Conservation (phyloP, 2,797 vertebrate genomes). For the Urophycis tenuis region DNA sequence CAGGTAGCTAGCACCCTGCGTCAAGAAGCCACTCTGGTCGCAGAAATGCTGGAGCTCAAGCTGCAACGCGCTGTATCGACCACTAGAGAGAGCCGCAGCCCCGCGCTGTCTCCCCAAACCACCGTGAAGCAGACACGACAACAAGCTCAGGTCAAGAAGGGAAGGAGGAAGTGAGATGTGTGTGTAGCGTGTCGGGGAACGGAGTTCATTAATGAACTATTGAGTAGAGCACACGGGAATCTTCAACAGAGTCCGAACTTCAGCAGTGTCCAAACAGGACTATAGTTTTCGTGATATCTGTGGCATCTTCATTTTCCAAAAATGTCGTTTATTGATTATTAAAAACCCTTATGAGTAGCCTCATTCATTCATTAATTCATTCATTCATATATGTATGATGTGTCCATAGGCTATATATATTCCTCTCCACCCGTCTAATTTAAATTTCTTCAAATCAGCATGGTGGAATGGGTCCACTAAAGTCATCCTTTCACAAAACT, state of each 20-base stretch:
- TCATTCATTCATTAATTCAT: background rate
- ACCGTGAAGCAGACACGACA: background rate
- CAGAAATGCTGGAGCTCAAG: constrained; percentile 42
- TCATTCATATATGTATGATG: too few species aligned
- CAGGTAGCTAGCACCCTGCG: constrained; percentile 32
- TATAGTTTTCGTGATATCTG: background rate
- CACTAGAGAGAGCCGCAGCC: constrained; percentile 26
- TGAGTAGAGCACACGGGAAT: too few species aligned
- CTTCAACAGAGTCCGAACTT: too few species aligned
- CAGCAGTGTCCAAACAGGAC: too few species aligned
- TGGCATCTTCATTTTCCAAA: background rate
- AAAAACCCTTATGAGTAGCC: background rate
- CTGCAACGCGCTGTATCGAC: constrained; percentile 28
- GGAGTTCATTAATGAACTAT: too few species aligned
- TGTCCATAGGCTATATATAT: too few species aligned
- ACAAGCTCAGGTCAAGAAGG: background rate
- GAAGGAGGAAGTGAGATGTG: background rate
- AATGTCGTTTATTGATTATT: background rate
- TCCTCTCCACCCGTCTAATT: too few species aligned
- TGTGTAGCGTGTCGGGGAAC: background rate
- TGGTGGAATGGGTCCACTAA: too few species aligned
- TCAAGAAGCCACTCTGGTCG: constrained; percentile 29
- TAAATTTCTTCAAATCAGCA: too few species aligned
- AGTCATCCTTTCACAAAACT: too few species aligned
- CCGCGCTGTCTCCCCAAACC: background rate